phyloP scores from a whole-genome alignment of 92 coral and sea anemone genomes.

The Porites divaricata region DNA sequence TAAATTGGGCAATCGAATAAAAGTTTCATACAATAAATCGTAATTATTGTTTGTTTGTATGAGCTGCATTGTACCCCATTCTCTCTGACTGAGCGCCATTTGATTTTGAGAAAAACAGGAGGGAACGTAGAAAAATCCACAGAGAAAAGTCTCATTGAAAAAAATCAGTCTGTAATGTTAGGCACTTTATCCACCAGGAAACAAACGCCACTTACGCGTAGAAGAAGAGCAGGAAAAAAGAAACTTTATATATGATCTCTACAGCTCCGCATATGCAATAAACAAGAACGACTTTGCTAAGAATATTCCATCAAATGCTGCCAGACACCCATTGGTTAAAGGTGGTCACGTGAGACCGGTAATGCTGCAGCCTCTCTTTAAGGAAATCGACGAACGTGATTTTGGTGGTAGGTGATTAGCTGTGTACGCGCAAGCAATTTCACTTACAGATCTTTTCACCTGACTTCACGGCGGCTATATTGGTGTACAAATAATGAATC shows the following conservation, averaged over 20 bases:
- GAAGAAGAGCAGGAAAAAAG: conserved; percentile 30
- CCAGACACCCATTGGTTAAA: conserved; percentile 44
- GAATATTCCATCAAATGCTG: conserved; percentile 48
- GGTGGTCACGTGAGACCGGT: conserved; percentile 63
- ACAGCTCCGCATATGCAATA: conserved; percentile 22
- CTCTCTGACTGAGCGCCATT: too few species aligned
- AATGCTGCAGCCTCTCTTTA: conserved; percentile 57
- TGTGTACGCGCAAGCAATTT: too few species aligned
- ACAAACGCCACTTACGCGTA: background rate
- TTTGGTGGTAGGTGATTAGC: conserved; percentile 65
- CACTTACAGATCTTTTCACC: too few species aligned
- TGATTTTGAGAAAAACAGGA: too few species aligned
- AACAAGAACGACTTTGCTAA: background rate
- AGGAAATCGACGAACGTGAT: conserved; percentile 67
- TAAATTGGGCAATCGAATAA: too few species aligned
- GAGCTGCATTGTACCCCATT: too few species aligned
- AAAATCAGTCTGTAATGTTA: background rate
- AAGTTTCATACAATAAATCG: too few species aligned
- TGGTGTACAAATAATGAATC: too few species aligned
- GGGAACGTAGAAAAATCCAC: too few species aligned
- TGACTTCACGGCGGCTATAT: too few species aligned
- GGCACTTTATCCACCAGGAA: conserved; percentile 1
- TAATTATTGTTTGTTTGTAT: too few species aligned
- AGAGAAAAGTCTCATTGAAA: background rate
- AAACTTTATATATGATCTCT: conserved; percentile 35